A percentile compares a stretch with the other conserved stretches of the same genome.
Conservation (phyloP, 35 echinoderm and acorn worm genomes). For the Heliocidaris erythrogramma region DNA sequence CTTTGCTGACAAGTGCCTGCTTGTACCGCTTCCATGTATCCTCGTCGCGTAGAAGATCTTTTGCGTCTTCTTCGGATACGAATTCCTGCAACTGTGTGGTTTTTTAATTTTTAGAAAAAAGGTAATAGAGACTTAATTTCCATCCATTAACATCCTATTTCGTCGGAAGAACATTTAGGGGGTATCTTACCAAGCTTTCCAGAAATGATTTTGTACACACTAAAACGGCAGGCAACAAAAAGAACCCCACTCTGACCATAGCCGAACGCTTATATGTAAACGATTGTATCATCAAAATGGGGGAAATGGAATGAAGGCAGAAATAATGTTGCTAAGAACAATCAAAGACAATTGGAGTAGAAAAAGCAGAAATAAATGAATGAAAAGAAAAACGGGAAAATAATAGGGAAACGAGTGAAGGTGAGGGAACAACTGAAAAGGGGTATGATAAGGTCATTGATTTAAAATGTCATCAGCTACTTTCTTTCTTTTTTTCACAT, state of each 20-base stretch:
- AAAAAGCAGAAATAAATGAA: no score
- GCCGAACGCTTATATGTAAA: no score
- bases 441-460: no score
- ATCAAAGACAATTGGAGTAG: not conserved
- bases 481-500: not conserved
- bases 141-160: not conserved
- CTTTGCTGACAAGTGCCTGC: conserved; percentile 49
- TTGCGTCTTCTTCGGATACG: conserved; percentile 70
- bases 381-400: no score
- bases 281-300: no score
- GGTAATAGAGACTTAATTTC: not conserved
- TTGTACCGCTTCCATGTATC: conserved; percentile 72
- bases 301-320: no score
- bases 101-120: not conserved
- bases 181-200: no score
- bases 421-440: not conserved
- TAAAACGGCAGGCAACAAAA: no score
- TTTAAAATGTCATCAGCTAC: no score
- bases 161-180: no score
- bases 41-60: conserved; percentile 40
- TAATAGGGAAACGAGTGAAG: not conserved
- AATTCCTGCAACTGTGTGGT: conserved; percentile 59
- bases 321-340: not conserved
- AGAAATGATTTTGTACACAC: no score
- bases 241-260: no score